phyloP scores from a whole-genome alignment of 2,888 invertebrate species.

The Abscondita cerata region DNA sequence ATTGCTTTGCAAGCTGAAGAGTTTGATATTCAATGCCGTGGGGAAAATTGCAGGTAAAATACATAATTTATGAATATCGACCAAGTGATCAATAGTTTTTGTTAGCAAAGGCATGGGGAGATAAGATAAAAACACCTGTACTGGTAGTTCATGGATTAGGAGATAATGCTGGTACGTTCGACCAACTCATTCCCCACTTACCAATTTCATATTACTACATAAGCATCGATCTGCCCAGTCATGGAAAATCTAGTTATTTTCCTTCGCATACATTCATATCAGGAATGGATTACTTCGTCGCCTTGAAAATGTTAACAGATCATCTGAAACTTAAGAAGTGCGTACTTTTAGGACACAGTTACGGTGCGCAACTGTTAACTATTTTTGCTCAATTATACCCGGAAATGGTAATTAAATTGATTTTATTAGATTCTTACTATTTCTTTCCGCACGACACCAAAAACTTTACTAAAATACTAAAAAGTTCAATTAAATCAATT shows the following conservation, averaged over 20 bases:
- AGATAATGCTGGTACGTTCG: conserved; percentile 68
- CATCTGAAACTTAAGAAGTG: conserved; percentile 51
- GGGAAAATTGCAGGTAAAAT: neutral
- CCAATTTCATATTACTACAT: conserved; percentile 59
- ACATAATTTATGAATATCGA: neutral
- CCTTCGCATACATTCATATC: conserved; percentile 55
- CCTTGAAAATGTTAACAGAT: conserved; percentile 46
- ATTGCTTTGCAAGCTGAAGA: neutral
- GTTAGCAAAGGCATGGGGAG: conserved; percentile 69
- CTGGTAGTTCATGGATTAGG: conserved; percentile 66
- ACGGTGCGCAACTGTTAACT: conserved; percentile 62
- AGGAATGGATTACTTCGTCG: conserved; percentile 58
- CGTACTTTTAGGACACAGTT: conserved; percentile 54
- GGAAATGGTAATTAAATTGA: conserved; percentile 55
- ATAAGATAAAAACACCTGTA: conserved; percentile 62
- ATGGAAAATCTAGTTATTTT: conserved; percentile 65
- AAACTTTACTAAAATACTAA: conserved; percentile 47
- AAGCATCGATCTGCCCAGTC: conserved; percentile 67
- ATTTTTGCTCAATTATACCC: conserved; percentile 57
- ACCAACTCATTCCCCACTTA: conserved; percentile 62
- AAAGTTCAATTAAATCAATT: conserved; percentile 54
- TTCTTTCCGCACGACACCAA: conserved; percentile 42
- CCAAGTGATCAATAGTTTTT: conserved; percentile 34
- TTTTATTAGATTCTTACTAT: conserved; percentile 58
- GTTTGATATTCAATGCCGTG: neutral